Percentiles rank a stretch among this genome's conserved stretches.
phyloP scores from a whole-genome alignment of 2,888 invertebrate genomes.

The Gymnosoma rotundatum region DNA sequence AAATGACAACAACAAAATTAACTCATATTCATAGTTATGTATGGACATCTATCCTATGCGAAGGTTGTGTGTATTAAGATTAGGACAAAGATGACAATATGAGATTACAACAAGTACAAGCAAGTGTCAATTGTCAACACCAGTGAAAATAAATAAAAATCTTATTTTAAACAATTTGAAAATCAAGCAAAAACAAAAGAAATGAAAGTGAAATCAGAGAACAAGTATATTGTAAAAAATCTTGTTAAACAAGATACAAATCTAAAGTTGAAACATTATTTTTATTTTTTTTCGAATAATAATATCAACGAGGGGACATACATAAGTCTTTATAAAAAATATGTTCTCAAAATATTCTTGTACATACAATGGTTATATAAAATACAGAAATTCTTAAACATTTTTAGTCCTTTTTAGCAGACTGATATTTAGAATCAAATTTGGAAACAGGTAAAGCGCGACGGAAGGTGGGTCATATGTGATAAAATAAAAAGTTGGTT shows the following conservation, averaged over 20 bases:
- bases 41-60: background rate
- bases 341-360: too few relatives aligned
- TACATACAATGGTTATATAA: too few relatives aligned
- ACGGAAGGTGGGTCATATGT: too few relatives aligned
- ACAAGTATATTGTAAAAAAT: slow-evolving; percentile 18
- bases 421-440: too few relatives aligned
- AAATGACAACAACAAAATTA: background rate
- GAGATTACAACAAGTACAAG: slow-evolving; percentile 41
- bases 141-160: slow-evolving; percentile 52
- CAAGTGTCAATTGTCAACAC: slow-evolving; percentile 70
- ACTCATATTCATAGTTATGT: background rate
- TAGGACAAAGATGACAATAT: slow-evolving; percentile 43
- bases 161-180: slow-evolving; percentile 59
- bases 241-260: slow-evolving; percentile 59
- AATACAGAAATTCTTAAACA: too few relatives aligned
- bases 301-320: too few relatives aligned
- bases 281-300: background rate
- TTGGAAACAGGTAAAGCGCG: too few relatives aligned
- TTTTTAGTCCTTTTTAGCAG: too few relatives aligned
- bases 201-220: slow-evolving; percentile 18
- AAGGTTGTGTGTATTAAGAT: slow-evolving; percentile 23
- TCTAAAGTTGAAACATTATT: slow-evolving; percentile 40
- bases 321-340: background rate
- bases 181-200: slow-evolving; percentile 34
- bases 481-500: too few relatives aligned